Conservation (phyloP, 2,797 vertebrate genomes). For the Urophycis tenuis region DNA sequence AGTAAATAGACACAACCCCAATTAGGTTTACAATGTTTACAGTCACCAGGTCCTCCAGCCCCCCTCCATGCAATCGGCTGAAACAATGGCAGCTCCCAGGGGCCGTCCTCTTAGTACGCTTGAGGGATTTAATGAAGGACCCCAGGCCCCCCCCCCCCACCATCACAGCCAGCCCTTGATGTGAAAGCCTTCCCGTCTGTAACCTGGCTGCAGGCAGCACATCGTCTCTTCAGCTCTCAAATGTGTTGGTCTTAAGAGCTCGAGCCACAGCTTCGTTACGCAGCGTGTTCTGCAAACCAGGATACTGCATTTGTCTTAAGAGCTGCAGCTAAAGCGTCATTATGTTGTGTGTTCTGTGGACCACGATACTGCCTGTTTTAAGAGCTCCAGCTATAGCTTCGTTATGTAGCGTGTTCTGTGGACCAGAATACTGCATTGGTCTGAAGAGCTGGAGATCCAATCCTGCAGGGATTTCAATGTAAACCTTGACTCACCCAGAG, state of each 20-base stretch:
- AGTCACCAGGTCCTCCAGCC: too few relatives aligned
- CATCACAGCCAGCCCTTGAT: slow-evolving; percentile 8
- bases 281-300: too few relatives aligned
- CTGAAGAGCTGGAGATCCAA: not conserved
- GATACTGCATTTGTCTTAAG: too few relatives aligned
- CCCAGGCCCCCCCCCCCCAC: not conserved
- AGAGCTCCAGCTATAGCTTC: not conserved
- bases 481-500: not conserved
- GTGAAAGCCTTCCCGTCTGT: not conserved
- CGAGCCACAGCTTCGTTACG: too few relatives aligned
- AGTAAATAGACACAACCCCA: too few relatives aligned
- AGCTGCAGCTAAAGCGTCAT: too few relatives aligned
- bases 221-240: not conserved
- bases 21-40: too few relatives aligned
- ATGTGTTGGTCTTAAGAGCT: not conserved
- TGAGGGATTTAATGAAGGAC: not conserved
- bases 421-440: not conserved
- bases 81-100: not conserved
- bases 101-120: slow-evolving; percentile 1
- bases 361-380: not conserved
- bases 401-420: not conserved
- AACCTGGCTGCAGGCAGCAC: not conserved
- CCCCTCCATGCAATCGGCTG: too few relatives aligned
- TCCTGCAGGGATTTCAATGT: not conserved
- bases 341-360: not conserved